phyloP scores from a whole-genome alignment of 2,113 vertebrate species.

The Aplodontia rufa region DNA sequence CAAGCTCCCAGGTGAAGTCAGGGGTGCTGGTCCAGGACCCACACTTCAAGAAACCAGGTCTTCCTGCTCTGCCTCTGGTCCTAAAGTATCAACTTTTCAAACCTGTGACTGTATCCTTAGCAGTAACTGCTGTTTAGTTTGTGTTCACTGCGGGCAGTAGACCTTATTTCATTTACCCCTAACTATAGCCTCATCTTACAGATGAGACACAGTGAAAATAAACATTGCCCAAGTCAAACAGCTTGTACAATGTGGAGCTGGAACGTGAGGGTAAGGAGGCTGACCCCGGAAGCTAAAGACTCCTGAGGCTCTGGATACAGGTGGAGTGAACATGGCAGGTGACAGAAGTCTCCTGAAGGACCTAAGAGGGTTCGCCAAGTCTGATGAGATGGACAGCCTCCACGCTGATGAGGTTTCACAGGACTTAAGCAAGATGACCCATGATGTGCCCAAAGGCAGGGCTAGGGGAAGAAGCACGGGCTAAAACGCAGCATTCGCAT shows the following conservation, averaged over 20 bases:
- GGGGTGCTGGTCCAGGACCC: neutral
- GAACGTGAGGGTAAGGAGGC: neutral
- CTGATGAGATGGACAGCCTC: neutral
- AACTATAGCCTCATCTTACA: neutral
- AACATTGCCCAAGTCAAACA: neutral
- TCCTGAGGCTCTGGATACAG: neutral
- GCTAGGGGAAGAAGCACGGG: neutral
- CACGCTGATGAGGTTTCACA: neutral
- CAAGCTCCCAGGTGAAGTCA: neutral
- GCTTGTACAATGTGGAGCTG: neutral
- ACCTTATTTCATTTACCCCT: neutral
- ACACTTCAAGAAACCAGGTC: neutral
- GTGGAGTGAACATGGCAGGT: rapidly evolving
- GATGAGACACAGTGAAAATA: neutral
- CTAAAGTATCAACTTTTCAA: neutral
- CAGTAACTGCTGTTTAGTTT: neutral
- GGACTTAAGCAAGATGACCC: neutral
- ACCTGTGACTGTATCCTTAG: neutral
- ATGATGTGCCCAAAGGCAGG: neutral
- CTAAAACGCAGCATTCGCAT: neutral
- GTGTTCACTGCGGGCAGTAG: neutral
- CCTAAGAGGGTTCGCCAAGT: neutral
- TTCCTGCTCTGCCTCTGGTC: neutral
- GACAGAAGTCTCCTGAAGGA: neutral
- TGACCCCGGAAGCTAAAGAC: neutral